Percentiles rank a stretch among this genome's conserved stretches.
Evolutionary conservation across 2,113 vertebrate species (phyloP).

Genomic region (Sceloporus undulatus): DNA sequence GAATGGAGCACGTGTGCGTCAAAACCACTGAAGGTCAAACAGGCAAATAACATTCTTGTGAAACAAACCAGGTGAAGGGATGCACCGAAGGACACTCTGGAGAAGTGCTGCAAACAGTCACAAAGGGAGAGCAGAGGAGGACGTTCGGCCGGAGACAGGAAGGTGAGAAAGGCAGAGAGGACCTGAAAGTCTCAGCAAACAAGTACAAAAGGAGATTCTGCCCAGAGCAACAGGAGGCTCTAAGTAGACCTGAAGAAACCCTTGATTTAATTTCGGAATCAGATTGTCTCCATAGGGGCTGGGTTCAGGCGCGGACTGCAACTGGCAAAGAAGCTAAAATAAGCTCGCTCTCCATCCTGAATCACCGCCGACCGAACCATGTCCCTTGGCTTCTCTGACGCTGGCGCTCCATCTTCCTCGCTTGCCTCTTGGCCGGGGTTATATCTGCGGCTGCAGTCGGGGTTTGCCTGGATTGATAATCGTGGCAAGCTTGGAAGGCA

Average conservation of each 20-base stretch:
- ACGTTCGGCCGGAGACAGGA: neutral
- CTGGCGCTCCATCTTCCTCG: neutral
- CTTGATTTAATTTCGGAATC: neutral
- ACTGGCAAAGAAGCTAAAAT: conserved; percentile 22
- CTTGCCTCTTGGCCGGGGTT: conserved; percentile 20
- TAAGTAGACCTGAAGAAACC: neutral
- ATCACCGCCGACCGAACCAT: conserved; percentile 54
- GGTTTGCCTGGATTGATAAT: neutral
- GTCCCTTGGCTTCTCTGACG: conserved; percentile 23
- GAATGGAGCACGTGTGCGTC: too few relatives aligned
- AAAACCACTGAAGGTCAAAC: too few relatives aligned
- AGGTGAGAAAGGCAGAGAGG: fast-evolving
- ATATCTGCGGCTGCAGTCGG: conserved; percentile 15
- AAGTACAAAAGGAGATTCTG: neutral
- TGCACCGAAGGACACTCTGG: too few relatives aligned
- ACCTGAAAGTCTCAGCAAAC: fast-evolving
- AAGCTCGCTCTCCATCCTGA: conserved; percentile 48
- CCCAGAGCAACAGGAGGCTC: fast-evolving
- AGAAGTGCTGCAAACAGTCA: neutral
- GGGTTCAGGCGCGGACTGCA: conserved; percentile 26
- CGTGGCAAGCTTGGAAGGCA: conserved; percentile 28
- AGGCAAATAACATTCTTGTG: too few relatives aligned
- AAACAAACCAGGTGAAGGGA: too few relatives aligned
- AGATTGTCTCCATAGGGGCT: neutral
- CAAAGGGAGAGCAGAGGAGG: neutral